Percentiles rank a stretch among this genome's conserved stretches.
Conservation (phyloP, 1,140 invertebrate genomes). For the Pristionchus pacificus region DNA sequence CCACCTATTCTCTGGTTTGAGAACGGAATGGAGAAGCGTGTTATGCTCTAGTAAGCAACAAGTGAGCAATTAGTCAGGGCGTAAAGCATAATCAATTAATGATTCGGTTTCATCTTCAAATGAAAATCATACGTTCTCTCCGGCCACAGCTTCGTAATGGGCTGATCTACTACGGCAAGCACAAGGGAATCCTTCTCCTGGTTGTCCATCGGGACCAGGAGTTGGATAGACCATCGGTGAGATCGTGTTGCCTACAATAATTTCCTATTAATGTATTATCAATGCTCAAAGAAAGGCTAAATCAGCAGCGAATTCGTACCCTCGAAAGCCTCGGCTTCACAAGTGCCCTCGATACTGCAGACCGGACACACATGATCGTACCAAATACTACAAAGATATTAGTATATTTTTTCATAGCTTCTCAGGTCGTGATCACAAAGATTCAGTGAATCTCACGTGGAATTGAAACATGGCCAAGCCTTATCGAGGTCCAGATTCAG, state of each 20-base stretch:
- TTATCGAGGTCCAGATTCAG: conserved; percentile 21
- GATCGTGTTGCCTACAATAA: too few species aligned
- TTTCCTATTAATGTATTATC: too few species aligned
- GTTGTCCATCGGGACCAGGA: too few species aligned
- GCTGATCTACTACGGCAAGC: not conserved
- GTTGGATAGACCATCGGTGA: not conserved
- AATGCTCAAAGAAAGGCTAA: too few species aligned
- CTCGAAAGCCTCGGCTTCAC: conserved; percentile 6
- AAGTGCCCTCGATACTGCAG: conserved; percentile 23
- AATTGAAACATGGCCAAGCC: conserved; percentile 30
- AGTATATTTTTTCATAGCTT: not conserved
- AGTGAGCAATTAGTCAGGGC: too few species aligned
- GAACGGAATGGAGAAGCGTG: too few species aligned
- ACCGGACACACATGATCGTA: conserved; percentile 29
- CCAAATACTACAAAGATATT: conserved; percentile 18
- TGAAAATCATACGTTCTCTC: too few species aligned
- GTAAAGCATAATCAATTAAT: too few species aligned
- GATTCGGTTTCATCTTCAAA: too few species aligned
- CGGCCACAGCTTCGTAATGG: not conserved
- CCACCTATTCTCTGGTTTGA: too few species aligned
- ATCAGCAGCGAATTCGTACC: conserved; percentile 4
- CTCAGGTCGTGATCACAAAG: not conserved
- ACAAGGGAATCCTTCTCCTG: not conserved
- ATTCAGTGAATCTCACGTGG: conserved; percentile 11
- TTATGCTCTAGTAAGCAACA: too few species aligned